phyloP scores from a whole-genome alignment of 1,140 invertebrate genomes.

The Littorina saxatilis region DNA sequence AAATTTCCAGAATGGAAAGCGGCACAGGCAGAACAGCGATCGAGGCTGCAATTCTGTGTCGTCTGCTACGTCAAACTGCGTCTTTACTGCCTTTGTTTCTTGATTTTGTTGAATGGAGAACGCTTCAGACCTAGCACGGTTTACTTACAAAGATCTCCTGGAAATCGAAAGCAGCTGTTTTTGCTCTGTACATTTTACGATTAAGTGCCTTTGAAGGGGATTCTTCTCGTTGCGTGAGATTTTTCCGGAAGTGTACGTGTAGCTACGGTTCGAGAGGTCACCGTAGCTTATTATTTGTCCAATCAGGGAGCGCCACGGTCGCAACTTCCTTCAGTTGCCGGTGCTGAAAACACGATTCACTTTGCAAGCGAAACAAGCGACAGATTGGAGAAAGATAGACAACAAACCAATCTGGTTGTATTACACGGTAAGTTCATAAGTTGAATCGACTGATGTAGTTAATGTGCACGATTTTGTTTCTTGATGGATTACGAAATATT shows the following conservation, averaged over 20 bases:
- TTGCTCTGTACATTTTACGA: too few species aligned
- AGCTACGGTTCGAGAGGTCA: slow-evolving; percentile 1
- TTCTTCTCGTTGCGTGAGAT: slow-evolving; percentile 19
- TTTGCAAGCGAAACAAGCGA: background rate
- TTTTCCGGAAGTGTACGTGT: slow-evolving; percentile 42
- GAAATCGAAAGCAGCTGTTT: too few species aligned
- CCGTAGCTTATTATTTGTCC: slow-evolving; percentile 39
- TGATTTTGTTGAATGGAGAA: background rate
- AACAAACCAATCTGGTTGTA: background rate
- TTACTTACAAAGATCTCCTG: too few species aligned
- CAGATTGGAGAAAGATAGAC: background rate
- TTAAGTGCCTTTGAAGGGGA: background rate
- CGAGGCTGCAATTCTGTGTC: too few species aligned
- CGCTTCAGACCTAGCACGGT: too few species aligned
- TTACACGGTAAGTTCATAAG: background rate
- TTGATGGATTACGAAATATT: too few species aligned
- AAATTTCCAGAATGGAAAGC: too few species aligned
- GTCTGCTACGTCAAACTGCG: too few species aligned
- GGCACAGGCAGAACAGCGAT: too few species aligned
- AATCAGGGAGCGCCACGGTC: slow-evolving; percentile 42
- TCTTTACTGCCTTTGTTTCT: too few species aligned
- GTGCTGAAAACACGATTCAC: slow-evolving; percentile 32
- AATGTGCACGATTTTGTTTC: background rate
- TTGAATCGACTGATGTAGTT: background rate
- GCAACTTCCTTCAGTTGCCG: slow-evolving; percentile 31